Base-by-base conservation (phyloP, 2,797 vertebrate species). In the Eutrigla gurnardus region DNA sequence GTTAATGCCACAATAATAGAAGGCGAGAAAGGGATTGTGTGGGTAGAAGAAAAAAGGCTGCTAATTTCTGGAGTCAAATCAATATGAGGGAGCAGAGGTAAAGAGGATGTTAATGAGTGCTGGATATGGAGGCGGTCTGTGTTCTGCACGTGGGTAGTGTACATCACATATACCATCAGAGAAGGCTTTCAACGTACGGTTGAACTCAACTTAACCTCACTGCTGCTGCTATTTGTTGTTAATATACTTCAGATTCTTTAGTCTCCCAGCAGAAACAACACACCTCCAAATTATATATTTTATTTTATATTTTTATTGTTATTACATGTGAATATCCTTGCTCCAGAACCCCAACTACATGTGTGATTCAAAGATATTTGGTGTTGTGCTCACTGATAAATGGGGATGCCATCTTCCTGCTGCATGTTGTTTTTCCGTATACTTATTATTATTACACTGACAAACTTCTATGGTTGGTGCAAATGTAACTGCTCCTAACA, bases 21-120 rank as follows among this genome's bases (percentile, higher is more conserved):
- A 78, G 52, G 61, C 14, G 65, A 63, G 46, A 65, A 64, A 77
- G 42, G 54, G 25, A 75, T 25, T 54, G 65, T 60, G 75, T 75
- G 73, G 68, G 63, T 40, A 45, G 76, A 65, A 70, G 61, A 36
- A 64, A 46, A 35, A 71, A 69, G 1, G 25, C 12, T 6, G 36
- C 62, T 83, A 58, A 86, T 86, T 83, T 79, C 57, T 80, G n/a
- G 43, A 75, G 57, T 80, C 73, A 81, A 84, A 84, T 86, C 84
- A 73, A 85, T 82, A 88, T 68, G 8, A 62, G 36, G 12, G n/a
- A 50, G 59, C 49, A 70, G 66, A 67, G 67, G 50, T 66, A 78
- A 59, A 59, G 65, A 25, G 71, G 81, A 77, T 77, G 46, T 62
- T 72, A 75, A 81, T 77, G 67, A 80, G 40, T n/a, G 57, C 65